Evolutionary conservation across 2,113 vertebrate species (phyloP).

Genomic region (Chaenocephalus aceratus): DNA sequence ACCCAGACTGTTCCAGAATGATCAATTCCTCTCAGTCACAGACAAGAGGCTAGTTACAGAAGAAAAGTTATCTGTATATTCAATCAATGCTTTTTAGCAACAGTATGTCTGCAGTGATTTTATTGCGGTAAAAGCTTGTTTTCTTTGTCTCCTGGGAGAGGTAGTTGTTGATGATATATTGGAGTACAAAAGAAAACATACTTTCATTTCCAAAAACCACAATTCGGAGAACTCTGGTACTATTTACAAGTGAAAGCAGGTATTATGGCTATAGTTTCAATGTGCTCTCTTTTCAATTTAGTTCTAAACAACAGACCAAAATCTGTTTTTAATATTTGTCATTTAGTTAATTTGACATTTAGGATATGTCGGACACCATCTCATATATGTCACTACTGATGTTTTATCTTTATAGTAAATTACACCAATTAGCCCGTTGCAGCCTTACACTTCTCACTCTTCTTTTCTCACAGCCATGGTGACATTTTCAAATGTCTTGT

Average conservation of each 20-base stretch:
- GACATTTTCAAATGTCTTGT: no score
- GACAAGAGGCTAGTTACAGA: background rate
- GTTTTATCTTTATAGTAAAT: background rate
- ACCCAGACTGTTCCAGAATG: slow-evolving; percentile 33
- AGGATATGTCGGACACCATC: background rate
- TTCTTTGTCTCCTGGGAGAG: background rate
- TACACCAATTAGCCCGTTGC: background rate
- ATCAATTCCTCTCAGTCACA: slow-evolving; percentile 6
- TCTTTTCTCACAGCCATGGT: no score
- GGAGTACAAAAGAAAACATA: background rate
- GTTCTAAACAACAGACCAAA: background rate
- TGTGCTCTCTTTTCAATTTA: background rate
- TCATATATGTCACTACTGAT: background rate
- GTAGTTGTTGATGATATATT: background rate
- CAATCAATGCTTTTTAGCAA: background rate
- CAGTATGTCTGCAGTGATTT: background rate
- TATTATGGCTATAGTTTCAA: background rate
- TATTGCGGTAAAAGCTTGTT: no score
- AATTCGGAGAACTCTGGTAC: background rate
- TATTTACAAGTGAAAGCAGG: background rate
- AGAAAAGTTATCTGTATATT: no score
- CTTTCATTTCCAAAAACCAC: background rate
- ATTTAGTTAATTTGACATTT: background rate
- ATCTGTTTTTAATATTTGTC: background rate
- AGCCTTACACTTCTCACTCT: background rate